phyloP scores from a whole-genome alignment of 2,113 vertebrate species.

The Diadophis punctatus region DNA sequence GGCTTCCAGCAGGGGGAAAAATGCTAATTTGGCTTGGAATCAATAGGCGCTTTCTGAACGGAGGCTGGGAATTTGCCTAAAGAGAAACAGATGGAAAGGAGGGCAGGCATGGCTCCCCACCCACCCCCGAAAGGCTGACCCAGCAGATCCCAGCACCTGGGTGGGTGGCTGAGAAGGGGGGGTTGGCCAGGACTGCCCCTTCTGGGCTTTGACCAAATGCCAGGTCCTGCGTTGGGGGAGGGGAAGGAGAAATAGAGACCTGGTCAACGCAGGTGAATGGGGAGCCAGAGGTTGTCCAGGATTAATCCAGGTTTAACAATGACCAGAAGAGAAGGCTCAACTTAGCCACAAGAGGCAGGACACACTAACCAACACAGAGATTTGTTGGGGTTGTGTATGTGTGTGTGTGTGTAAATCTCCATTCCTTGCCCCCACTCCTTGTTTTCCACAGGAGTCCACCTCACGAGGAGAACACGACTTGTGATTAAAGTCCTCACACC shows the following conservation, averaged over 20 bases:
- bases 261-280: neutral
- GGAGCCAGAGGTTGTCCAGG: neutral
- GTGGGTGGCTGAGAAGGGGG: neutral
- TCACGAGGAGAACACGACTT: neutral
- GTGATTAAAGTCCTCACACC: neutral
- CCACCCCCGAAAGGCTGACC: neutral
- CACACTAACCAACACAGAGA: neutral
- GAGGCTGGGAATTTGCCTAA: constrained; percentile 4
- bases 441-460: neutral
- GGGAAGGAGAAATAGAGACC: neutral
- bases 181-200: neutral
- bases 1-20: neutral
- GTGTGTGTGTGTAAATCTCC: neutral
- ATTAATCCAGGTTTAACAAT: neutral
- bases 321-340: neutral
- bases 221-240: neutral
- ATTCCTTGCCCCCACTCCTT: neutral
- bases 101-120: neutral
- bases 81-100: constrained; percentile 19
- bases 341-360: neutral
- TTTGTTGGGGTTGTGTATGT: neutral
- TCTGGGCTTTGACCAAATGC: neutral
- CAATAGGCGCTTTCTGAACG: constrained; percentile 38
- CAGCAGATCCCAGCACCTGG: neutral
- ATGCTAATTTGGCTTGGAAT: constrained; percentile 47